A percentile compares a stretch with the other conserved stretches of the same genome.
phyloP scores from a whole-genome alignment of 2,113 vertebrate species.

The Lophochroa leadbeateri region DNA sequence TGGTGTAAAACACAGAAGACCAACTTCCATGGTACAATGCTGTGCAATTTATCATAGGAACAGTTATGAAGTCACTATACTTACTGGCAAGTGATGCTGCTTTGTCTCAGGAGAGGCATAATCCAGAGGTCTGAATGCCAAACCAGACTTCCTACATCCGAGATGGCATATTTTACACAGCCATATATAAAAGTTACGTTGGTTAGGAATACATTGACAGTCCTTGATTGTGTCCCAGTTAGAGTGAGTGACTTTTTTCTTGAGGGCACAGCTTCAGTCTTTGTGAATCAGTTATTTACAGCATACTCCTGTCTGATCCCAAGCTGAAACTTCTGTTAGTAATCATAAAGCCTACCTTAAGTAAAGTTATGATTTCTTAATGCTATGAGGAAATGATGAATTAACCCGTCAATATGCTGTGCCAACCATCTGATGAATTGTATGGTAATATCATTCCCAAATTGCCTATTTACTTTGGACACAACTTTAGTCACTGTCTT shows the following conservation, averaged over 20 bases:
- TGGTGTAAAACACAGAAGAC: background rate
- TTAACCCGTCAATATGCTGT: background rate
- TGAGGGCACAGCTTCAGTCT: background rate
- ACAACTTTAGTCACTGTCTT: background rate
- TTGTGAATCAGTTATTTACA: accelerated
- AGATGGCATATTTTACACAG: background rate
- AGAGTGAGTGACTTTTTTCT: background rate
- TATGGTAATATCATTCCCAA: background rate
- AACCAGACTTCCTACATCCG: background rate
- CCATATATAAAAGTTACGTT: background rate
- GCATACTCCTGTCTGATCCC: background rate
- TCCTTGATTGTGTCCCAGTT: background rate
- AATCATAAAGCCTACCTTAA: background rate
- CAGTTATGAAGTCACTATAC: background rate
- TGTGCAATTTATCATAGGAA: background rate
- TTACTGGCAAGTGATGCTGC: background rate
- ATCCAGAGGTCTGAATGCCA: background rate
- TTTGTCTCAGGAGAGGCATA: background rate
- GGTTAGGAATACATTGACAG: background rate
- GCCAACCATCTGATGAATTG: background rate
- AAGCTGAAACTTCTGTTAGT: background rate
- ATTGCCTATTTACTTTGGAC: background rate
- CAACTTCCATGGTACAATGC: background rate
- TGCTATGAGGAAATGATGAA: background rate
- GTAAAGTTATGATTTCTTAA: background rate